Base-by-base conservation (phyloP, 2,797 vertebrate species). In the Myotis planiceps region DNA sequence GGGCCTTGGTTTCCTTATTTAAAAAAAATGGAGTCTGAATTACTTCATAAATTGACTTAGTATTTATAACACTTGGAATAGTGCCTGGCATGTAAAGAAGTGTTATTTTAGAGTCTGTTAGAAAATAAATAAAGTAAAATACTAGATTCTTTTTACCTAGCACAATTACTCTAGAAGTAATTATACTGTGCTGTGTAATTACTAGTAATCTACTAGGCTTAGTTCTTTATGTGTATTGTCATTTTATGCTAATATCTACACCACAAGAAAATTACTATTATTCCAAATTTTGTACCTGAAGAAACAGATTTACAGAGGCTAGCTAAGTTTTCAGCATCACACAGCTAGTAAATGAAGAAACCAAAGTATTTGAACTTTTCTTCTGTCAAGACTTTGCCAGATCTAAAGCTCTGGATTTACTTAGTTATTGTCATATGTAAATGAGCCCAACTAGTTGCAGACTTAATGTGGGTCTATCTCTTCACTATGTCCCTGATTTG, bases 111-210 rank as follows among this genome's bases (percentile, higher is more conserved):
- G 39, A 95, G 58, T 37, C 42, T 60, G 32, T 92, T 88, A 68
- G 94, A 78, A 92, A 90, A 80, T 53, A 74, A 96, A 78, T 79
- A 84, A 81, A 71, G 32, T 80, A 66, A 69, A 69, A 85, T 29
- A 4, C 2, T 25, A 18, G 12, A 9, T 79, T 6, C 25, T 88
- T 96, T 45, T 21, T 45, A 42, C 23, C 58, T 82, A 29, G 14
- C 37, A 7, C 32, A 65, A 89, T 58, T 74, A 74, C 32, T 87
- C 68, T 55, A 68, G 49, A 21, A 42, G 49, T 27, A 82, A 75
- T 82, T 86, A 37, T 74, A 58, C 25, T 16, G 19, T 27, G 21
- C 42, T 84, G 12, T n/a, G 7, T n/a, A 71, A 79, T 55, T 89
- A 63, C 45, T 92, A 81, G 47, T 8, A 45, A 19, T 8, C 47